These are phyloP conservation scores for Spea hammondii DNA, from an alignment of 2,797 vertebrate genomes.

Conservation along the genomic window DNA sequence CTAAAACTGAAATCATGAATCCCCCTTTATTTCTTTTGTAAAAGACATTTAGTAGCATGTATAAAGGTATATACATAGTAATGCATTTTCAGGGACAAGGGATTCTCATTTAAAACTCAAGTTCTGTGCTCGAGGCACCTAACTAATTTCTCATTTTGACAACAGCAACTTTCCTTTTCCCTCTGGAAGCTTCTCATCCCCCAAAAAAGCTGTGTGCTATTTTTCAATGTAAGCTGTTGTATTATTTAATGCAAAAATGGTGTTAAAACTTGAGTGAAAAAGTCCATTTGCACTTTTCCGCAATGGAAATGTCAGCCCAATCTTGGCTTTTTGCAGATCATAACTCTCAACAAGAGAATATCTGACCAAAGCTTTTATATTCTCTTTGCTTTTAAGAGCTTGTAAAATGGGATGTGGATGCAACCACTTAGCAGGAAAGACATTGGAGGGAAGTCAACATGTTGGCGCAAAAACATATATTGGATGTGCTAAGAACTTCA, in stretches of 20 bases:
- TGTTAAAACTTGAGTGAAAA: slow-evolving; percentile 31
- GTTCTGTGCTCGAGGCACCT: slow-evolving; percentile 15
- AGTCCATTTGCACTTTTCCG: slow-evolving; percentile 48
- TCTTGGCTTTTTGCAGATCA: slow-evolving; percentile 45
- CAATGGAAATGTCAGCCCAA: slow-evolving; percentile 45
- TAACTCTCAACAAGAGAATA: slow-evolving; percentile 37
- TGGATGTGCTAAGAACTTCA: slow-evolving; percentile 22
- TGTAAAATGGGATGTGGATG: slow-evolving; percentile 24
- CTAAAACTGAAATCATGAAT: too few species aligned
- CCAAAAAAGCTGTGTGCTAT: slow-evolving; percentile 14
- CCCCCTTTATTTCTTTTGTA: not conserved
- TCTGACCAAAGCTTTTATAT: slow-evolving; percentile 31
- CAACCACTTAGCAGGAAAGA: not conserved
- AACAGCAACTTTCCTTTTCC: slow-evolving; percentile 43
- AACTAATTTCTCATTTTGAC: slow-evolving; percentile 43
- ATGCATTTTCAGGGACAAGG: slow-evolving; percentile 3
- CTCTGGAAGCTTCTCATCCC: slow-evolving; percentile 21
- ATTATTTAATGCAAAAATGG: slow-evolving; percentile 49
- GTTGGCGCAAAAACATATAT: slow-evolving; percentile 33
- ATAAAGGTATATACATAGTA: slow-evolving; percentile 5
- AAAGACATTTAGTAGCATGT: not conserved
- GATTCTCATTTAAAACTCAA: slow-evolving; percentile 30
- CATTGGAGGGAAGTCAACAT: slow-evolving; percentile 2
- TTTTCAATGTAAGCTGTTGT: slow-evolving; percentile 33
- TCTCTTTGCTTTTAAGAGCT: slow-evolving; percentile 33